Percentiles rank a stretch among this genome's conserved stretches.
Conservation (phyloP, 2,888 invertebrate species). For the Troides oblongomaculatus region DNA sequence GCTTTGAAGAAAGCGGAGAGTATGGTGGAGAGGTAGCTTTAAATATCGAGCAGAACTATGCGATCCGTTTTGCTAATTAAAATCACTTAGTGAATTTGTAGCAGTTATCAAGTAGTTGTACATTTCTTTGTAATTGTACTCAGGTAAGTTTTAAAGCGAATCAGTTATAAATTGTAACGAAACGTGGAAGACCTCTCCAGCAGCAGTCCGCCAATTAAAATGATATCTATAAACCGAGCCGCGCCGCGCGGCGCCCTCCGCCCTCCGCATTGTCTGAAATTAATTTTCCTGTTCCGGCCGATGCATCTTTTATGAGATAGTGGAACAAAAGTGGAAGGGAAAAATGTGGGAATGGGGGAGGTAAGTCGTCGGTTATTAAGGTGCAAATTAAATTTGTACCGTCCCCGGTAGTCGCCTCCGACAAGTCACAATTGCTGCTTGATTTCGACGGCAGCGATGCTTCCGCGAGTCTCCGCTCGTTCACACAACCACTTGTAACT, state of each 20-base stretch:
- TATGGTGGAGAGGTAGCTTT: too few species aligned
- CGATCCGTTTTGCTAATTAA: not conserved
- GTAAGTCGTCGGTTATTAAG: conserved; percentile 45
- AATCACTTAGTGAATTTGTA: not conserved
- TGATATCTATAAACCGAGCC: conserved; percentile 30
- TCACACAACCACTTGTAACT: too few species aligned
- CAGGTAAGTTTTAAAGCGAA: not conserved
- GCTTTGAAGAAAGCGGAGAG: too few species aligned
- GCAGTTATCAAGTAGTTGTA: not conserved
- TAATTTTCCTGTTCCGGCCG: conserved; percentile 73
- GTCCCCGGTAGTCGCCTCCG: conserved; percentile 31
- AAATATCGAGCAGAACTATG: not conserved
- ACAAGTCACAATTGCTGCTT: conserved; percentile 39
- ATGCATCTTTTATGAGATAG: conserved; percentile 74
- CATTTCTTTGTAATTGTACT: not conserved
- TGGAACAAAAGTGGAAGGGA: conserved; percentile 60
- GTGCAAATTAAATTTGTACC: conserved; percentile 50
- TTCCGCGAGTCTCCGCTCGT: not conserved
- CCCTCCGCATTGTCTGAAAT: conserved; percentile 63
- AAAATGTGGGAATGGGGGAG: conserved; percentile 22
- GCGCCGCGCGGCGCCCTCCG: conserved; percentile 34
- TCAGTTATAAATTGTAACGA: not conserved
- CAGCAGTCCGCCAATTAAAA: conserved; percentile 20
- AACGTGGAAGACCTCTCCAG: not conserved
- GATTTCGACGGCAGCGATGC: conserved; percentile 42